These are phyloP conservation scores for Argyrosomus japonicus DNA, from an alignment of 2,113 vertebrate genomes.

Conservation along the genomic window DNA sequence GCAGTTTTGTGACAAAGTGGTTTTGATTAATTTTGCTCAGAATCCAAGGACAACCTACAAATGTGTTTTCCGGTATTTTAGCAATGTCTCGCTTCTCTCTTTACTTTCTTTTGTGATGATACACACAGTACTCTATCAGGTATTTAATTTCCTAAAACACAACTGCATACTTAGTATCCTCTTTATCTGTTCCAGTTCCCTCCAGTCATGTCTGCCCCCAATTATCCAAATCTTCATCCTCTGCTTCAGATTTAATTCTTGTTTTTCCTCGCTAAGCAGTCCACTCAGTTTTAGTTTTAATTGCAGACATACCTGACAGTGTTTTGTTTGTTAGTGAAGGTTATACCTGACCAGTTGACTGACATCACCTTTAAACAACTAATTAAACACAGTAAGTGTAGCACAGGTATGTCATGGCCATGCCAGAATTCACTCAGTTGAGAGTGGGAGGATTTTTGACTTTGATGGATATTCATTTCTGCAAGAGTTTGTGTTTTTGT, in stretches of 20 bases:
- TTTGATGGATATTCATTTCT: not conserved
- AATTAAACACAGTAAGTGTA: not conserved
- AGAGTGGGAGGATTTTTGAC: not conserved
- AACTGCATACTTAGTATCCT: not conserved
- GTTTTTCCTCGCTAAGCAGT: not conserved
- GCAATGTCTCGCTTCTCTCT: not conserved
- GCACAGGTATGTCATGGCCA: not conserved
- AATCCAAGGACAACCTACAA: not conserved
- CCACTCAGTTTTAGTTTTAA: not conserved
- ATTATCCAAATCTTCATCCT: conserved; percentile 11
- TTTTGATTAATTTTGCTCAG: not conserved
- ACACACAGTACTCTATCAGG: not conserved
- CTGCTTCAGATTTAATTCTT: not conserved
- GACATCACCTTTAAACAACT: not conserved
- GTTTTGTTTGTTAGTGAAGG: conserved; percentile 2
- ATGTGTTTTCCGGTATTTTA: not conserved
- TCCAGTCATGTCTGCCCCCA: not conserved
- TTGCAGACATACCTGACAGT: not conserved
- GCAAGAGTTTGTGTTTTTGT: not conserved
- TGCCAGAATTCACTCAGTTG: not conserved
- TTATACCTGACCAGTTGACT: conserved; percentile 5
- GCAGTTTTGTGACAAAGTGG: too few species aligned
- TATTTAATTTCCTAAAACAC: not conserved
- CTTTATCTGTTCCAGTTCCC: conserved; percentile 11
- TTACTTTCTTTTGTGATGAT: not conserved